Conservation (phyloP, 2,113 vertebrate species). For the Atrichornis clamosus region DNA sequence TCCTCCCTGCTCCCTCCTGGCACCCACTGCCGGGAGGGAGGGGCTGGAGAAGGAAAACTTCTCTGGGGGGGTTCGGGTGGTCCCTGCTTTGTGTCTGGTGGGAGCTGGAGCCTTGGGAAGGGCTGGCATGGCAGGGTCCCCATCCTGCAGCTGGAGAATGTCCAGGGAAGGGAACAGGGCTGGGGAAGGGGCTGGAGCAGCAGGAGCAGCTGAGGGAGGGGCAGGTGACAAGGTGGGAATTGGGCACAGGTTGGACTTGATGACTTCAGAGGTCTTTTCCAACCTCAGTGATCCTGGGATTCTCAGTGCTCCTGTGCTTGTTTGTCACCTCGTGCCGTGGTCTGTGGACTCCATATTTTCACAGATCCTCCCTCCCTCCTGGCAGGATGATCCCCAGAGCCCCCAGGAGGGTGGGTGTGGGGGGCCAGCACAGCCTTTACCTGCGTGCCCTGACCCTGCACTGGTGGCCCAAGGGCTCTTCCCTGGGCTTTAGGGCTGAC, state of each 20-base stretch:
- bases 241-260: not conserved
- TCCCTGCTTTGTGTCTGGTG: not conserved
- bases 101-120: not conserved
- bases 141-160: not conserved
- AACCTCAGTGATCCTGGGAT: not conserved
- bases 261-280: not conserved
- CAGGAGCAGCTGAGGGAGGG: no score
- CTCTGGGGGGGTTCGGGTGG: not conserved
- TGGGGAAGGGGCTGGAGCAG: no score
- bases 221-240: not conserved
- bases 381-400: not conserved
- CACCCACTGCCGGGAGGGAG: not conserved
- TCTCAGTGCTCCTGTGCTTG: not conserved
- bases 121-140: not conserved
- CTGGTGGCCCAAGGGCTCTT: not conserved
- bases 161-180: not conserved
- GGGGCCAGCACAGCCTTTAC: not conserved
- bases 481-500: not conserved
- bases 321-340: not conserved
- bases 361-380: not conserved
- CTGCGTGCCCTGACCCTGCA: not conserved
- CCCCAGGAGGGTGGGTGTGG: accelerated
- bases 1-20: not conserved
- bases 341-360: not conserved
- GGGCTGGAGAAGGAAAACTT: not conserved